These are phyloP conservation scores for Neolamprologus ventralis DNA, from an alignment of 2,113 vertebrate species.

Conservation along the genomic window DNA sequence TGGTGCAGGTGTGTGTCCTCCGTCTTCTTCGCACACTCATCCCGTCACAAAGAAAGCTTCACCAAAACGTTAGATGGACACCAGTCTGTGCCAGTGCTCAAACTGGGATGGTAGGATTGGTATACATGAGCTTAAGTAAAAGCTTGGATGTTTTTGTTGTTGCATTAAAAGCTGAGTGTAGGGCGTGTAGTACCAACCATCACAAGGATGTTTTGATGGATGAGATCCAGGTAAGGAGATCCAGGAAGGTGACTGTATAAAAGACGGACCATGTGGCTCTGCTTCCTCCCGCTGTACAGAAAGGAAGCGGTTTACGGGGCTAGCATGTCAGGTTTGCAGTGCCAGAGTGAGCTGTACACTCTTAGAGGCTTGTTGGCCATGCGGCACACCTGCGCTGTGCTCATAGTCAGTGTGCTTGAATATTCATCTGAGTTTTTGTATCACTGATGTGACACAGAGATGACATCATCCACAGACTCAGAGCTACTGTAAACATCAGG, in stretches of 20 bases:
- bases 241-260: neutral
- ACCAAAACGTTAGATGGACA: neutral
- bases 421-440: no score
- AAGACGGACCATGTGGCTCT: neutral
- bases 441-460: neutral
- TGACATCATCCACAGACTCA: neutral
- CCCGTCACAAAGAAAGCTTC: neutral
- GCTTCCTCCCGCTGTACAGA: neutral
- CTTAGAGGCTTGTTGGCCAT: neutral
- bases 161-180: neutral
- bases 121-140: neutral
- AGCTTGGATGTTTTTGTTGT: neutral
- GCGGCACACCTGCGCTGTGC: neutral
- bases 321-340: neutral
- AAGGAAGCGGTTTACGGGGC: neutral
- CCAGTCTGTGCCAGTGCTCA: neutral
- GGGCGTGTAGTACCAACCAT: neutral
- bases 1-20: constrained; percentile 78
- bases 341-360: neutral
- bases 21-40: neutral
- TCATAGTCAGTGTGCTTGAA: neutral
- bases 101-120: neutral
- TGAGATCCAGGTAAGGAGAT: neutral
- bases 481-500: neutral
- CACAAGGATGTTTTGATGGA: neutral